phyloP scores from a whole-genome alignment of 92 coral and sea anemone genomes.

The Galaxea fascicularis region DNA sequence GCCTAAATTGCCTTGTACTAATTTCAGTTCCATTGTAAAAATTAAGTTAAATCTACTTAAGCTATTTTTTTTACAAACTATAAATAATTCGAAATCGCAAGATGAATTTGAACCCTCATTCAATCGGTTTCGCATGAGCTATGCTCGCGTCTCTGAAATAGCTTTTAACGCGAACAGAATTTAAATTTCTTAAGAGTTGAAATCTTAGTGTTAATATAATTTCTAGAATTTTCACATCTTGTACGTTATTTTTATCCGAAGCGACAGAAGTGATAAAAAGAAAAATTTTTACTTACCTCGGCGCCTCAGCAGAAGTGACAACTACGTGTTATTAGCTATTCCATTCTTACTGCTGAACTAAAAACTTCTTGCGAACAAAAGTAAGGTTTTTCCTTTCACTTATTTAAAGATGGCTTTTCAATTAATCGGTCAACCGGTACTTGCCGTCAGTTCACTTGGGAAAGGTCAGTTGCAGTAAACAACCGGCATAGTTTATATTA shows the following conservation, averaged over 20 bases:
- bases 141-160: too few species aligned
- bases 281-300: conserved; percentile 11
- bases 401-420: conserved; percentile 7
- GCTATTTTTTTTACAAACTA: too few species aligned
- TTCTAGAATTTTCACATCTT: background rate
- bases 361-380: conserved; percentile 7
- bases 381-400: background rate
- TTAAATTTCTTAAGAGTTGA: too few species aligned
- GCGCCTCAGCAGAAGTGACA: conserved; percentile 3
- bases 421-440: conserved; percentile 34
- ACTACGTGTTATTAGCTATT: background rate
- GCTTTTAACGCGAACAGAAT: too few species aligned
- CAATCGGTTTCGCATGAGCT: too few species aligned
- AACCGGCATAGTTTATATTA: conserved; percentile 27
- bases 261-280: background rate
- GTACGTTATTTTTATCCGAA: background rate
- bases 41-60: too few species aligned
- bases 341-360: background rate
- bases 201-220: too few species aligned
- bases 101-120: too few species aligned
- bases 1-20: too few species aligned
- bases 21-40: too few species aligned
- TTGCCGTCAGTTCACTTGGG: conserved; percentile 18
- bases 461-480: conserved; percentile 48
- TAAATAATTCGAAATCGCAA: too few species aligned